These are phyloP conservation scores for Fissipunctia ypsillon DNA, from an alignment of 2,888 invertebrate genomes.

Conservation along the genomic window DNA sequence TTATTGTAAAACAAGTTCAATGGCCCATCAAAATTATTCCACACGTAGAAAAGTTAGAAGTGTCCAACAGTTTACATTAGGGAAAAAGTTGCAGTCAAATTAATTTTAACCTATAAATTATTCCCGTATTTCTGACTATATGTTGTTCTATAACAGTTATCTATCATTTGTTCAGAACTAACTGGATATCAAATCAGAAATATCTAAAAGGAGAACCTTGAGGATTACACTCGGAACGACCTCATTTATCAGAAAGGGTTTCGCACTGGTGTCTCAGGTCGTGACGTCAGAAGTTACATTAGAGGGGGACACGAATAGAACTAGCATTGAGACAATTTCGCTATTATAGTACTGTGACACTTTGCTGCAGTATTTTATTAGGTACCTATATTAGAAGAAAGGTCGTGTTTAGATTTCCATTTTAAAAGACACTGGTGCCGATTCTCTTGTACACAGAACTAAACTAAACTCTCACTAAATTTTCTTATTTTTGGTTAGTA, in stretches of 20 bases:
- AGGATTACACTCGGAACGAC: neutral
- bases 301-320: constrained; percentile 16
- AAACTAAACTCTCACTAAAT: no score
- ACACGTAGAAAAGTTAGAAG: neutral
- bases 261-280: neutral
- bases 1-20: no score
- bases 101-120: neutral
- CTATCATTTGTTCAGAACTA: neutral
- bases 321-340: neutral
- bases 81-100: neutral
- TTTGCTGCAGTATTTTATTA: neutral
- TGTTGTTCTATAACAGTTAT: neutral
- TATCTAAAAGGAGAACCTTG: constrained; percentile 1
- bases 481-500: no score
- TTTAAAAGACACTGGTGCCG: no score
- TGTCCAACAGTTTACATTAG: neutral
- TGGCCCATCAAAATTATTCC: neutral
- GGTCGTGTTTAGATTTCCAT: neutral
- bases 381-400: neutral
- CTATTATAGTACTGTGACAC: neutral
- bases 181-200: neutral
- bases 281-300: constrained; percentile 30
- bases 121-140: neutral
- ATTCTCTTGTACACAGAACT: no score
- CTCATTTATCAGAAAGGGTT: constrained; percentile 42